Base-by-base conservation (phyloP, 2,797 vertebrate genomes). In the Melanotaenia nigrans region DNA sequence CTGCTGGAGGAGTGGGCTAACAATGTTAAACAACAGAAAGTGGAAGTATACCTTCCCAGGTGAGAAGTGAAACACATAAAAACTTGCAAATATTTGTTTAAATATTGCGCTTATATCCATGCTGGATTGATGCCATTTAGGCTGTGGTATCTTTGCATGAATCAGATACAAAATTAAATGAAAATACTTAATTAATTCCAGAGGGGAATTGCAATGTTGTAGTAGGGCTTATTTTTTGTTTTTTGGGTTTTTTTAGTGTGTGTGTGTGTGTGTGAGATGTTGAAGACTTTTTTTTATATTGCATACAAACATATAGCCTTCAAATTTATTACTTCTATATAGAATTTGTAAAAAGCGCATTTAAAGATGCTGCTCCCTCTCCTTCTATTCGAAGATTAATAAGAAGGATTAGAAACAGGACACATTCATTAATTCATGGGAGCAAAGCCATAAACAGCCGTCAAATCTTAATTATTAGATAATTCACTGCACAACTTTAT, bases 21-120 rank as follows among this genome's bases (percentile, higher is more conserved):
- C 87, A 96, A 97, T 14, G 97, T 99, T 11, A 99, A 98, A 89
- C 96, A 95, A 73, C 98, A 99, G 65, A 99, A 99, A 80, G 98
- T 99, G 83, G 98, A 99, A 76, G 96, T 99, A 33, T 99, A 98
- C 85, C 87, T 99, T 25, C 98, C 98, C 0, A 96, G 96, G 98
- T 98, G 71, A 94, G 94, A 68, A 13, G 47, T 5, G 7, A 56
- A 30, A 22, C 38, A 24, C 0, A 10, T 18, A 28, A 1, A 57
- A 11, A 66, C 10, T 42, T 2, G 22, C 7, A 28, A 18, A 38
- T 30, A 22, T 18, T 36, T 7, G 7, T 62, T 47, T 9, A 32
- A 28, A 54, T 28, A 16, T 25, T 3, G 5, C 13, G 13, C 25
- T 14, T 28, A 25, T 54, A 12, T 14, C 24, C 25, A 25, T 54